Evolutionary conservation across 92 coral and sea anemone genomes (phyloP).

Genomic region (Epizoanthus illoricatus): DNA sequence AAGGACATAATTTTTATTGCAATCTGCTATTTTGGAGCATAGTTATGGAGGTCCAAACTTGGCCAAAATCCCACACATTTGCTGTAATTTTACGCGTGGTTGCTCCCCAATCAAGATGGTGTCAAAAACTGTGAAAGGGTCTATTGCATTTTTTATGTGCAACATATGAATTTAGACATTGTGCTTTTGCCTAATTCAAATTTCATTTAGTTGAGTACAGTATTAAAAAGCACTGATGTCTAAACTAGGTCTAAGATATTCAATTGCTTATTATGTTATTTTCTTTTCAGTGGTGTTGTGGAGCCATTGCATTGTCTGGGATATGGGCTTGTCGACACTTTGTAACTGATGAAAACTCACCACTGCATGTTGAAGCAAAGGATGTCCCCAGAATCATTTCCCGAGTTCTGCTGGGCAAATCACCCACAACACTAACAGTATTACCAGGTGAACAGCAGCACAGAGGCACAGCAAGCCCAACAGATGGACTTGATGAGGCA

Average conservation of each 20-base stretch:
- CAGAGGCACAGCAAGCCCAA: constrained; percentile 42
- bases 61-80: too few species aligned
- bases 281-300: constrained; percentile 80
- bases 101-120: too few species aligned
- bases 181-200: too few species aligned
- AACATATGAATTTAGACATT: too few species aligned
- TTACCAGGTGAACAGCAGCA: constrained; percentile 51
- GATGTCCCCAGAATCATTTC: constrained; percentile 65
- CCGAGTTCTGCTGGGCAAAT: constrained; percentile 48
- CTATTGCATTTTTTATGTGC: too few species aligned
- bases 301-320: constrained; percentile 86
- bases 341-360: constrained; percentile 68
- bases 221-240: too few species aligned
- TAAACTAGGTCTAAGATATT: neutral
- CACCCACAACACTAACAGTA: constrained; percentile 55
- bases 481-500: constrained; percentile 79
- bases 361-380: constrained; percentile 51
- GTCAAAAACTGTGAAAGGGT: too few species aligned
- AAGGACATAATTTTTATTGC: too few species aligned
- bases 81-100: too few species aligned
- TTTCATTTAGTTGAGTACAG: too few species aligned
- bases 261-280: neutral
- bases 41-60: too few species aligned
- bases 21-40: too few species aligned
- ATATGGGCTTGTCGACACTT: constrained; percentile 71